phyloP scores from a whole-genome alignment of 1,140 invertebrate genomes.

The Ceratitis capitata region DNA sequence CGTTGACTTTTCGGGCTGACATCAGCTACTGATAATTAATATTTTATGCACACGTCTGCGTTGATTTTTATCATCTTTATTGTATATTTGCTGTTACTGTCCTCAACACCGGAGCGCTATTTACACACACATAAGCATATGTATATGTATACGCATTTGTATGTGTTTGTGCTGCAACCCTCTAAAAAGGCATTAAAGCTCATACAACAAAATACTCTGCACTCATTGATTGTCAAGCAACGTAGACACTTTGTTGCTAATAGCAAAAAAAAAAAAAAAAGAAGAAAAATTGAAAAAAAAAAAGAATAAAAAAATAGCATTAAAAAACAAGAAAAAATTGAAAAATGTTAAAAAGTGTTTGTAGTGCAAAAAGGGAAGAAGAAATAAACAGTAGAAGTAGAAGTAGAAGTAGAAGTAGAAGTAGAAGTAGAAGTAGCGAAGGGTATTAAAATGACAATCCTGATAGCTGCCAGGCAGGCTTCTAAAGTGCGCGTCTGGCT shows the following conservation, averaged over 20 bases:
- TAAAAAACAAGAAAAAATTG: neutral
- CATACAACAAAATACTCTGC: neutral
- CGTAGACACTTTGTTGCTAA: constrained; percentile 27
- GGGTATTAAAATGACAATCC: constrained; percentile 29
- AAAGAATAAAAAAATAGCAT: neutral
- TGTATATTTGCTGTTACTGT: neutral
- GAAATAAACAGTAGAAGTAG: neutral
- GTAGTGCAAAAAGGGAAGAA: neutral
- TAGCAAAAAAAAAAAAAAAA: constrained; percentile 16
- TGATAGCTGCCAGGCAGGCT: constrained; percentile 24
- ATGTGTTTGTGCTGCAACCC: neutral
- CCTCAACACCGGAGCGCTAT: neutral
- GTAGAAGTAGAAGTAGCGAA: neutral
- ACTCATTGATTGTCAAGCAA: constrained; percentile 8
- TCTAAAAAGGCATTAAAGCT: neutral
- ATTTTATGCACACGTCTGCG: constrained; percentile 64
- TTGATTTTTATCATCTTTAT: constrained; percentile 63
- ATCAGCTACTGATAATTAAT: constrained; percentile 62
- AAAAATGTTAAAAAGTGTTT: constrained; percentile 22
- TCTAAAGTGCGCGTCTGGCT: constrained; percentile 7
- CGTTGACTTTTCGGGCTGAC: neutral
- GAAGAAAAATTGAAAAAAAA: neutral
- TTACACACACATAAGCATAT: neutral
- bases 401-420: neutral
- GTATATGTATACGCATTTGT: neutral